Evolutionary conservation across 1,140 invertebrate genomes (phyloP).

Genomic region (Theocolax elegans): DNA sequence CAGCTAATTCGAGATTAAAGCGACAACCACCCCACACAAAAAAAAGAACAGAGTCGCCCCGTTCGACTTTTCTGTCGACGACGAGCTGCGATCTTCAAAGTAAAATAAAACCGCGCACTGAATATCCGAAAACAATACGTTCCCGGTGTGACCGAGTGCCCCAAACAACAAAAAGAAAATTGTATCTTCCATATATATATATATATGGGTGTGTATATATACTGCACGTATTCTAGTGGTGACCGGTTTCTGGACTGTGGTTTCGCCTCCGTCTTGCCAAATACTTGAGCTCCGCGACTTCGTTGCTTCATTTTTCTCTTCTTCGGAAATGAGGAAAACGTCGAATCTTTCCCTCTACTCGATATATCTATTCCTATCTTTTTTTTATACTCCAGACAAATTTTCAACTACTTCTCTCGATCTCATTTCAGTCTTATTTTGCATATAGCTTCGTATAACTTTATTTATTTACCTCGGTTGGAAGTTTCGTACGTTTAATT

Average conservation of each 20-base stretch:
- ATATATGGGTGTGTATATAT: too few species aligned
- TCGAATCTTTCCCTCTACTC: neutral
- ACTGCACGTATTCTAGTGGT: too few species aligned
- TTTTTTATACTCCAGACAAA: too few species aligned
- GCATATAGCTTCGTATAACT: too few species aligned
- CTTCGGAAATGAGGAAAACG: neutral
- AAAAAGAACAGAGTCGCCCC: too few species aligned
- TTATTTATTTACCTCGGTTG: too few species aligned
- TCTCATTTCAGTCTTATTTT: too few species aligned
- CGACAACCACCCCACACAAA: too few species aligned
- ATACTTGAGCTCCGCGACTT: neutral
- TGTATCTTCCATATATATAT: neutral
- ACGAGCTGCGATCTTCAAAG: neutral
- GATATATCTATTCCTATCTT: too few species aligned
- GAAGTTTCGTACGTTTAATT: too few species aligned
- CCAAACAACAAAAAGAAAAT: neutral
- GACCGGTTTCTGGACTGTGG: neutral
- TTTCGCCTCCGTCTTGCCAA: neutral
- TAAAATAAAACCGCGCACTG: neutral
- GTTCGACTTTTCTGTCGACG: neutral
- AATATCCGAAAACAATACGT: conserved; percentile 23
- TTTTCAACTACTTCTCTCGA: too few species aligned
- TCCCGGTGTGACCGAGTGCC: conserved; percentile 3
- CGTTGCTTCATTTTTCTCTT: neutral
- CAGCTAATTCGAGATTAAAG: conserved; percentile 14